Evolutionary conservation across 2,113 vertebrate species (phyloP).

Genomic region (Ibidorhyncha struthersii): DNA sequence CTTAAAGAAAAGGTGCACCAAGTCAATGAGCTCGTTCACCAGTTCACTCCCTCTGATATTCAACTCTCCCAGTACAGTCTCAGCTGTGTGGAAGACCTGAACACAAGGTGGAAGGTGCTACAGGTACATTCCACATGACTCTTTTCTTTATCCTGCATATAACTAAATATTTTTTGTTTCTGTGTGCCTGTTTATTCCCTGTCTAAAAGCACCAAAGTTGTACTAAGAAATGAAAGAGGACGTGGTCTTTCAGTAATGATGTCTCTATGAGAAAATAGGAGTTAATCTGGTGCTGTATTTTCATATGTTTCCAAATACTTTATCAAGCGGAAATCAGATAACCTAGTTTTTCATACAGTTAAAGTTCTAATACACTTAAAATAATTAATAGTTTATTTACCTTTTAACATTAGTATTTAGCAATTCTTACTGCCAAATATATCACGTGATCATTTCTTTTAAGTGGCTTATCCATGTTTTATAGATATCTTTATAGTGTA

Average conservation of each 20-base stretch:
- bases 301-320: not conserved
- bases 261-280: not conserved
- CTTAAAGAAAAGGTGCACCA: constrained; percentile 90
- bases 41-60: constrained; percentile 81
- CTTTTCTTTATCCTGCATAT: not conserved
- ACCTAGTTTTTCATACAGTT: not conserved
- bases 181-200: not conserved
- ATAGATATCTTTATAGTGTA: not conserved
- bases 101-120: constrained; percentile 91
- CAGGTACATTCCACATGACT: constrained; percentile 78
- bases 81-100: constrained; percentile 89
- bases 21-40: constrained; percentile 87
- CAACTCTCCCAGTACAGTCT: constrained; percentile 89
- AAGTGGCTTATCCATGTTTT: not conserved
- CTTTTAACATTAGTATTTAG: not conserved
- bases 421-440: not conserved
- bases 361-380: not conserved
- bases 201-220: not conserved
- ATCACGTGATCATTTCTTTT: not conserved
- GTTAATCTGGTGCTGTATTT: not conserved
- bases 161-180: not conserved
- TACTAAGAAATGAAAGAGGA: not conserved
- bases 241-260: not conserved
- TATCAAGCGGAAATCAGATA: not conserved
- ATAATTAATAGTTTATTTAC: not conserved